phyloP scores from a whole-genome alignment of 2,888 invertebrate genomes.

The Diarsia dahlii region DNA sequence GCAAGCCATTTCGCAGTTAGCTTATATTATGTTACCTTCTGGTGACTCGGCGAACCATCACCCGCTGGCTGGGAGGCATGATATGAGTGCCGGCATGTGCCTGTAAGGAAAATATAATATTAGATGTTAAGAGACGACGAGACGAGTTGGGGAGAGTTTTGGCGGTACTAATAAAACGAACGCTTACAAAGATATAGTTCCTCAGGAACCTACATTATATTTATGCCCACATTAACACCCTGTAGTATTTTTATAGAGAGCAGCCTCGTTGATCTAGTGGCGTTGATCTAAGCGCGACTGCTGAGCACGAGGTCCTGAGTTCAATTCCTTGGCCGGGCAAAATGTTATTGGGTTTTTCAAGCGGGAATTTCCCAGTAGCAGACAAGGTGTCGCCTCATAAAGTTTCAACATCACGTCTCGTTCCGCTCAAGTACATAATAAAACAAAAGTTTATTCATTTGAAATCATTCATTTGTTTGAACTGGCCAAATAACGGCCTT shows the following conservation, averaged over 20 bases:
- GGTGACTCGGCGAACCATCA: conserved; percentile 93
- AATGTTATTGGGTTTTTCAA: no score
- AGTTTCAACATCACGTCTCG: not conserved
- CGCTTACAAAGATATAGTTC: not conserved
- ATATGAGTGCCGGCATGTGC: conserved; percentile 72
- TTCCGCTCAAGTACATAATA: not conserved
- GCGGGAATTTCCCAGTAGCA: no score
- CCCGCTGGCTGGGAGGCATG: conserved; percentile 87
- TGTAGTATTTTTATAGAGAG: not conserved
- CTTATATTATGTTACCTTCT: conserved; percentile 89
- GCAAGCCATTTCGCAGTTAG: conserved; percentile 56
- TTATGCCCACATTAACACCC: not conserved
- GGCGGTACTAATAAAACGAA: not conserved
- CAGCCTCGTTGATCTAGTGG: no score
- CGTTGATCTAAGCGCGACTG: no score
- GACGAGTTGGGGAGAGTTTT: no score
- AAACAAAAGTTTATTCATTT: not conserved
- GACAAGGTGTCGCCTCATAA: not conserved
- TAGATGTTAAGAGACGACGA: not conserved
- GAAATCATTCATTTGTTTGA: conserved; percentile 7
- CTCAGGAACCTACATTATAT: not conserved
- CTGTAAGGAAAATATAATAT: conserved; percentile 71
- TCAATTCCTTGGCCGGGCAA: no score
- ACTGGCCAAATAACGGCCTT: not conserved
- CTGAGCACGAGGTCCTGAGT: no score